Percentiles rank a stretch among this genome's conserved stretches.
These are phyloP conservation scores for Napeogenes inachia DNA, from an alignment of 2,888 invertebrate genomes.

Conservation along the genomic window DNA sequence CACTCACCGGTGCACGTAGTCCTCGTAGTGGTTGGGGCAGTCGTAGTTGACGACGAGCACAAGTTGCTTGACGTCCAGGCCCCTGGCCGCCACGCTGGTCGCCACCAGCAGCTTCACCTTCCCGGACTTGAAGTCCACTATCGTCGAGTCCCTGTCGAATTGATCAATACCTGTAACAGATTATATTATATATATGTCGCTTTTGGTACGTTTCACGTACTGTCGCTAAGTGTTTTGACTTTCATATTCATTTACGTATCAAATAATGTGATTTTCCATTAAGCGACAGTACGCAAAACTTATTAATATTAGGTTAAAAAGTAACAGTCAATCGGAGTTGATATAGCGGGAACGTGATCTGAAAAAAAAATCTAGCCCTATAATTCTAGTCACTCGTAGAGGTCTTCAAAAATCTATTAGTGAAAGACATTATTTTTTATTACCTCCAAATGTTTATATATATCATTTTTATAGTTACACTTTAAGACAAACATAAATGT, in stretches of 20 bases:
- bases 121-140: constrained; percentile 97
- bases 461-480: not conserved
- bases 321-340: constrained; percentile 1
- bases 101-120: constrained; percentile 95
- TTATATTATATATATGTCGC: constrained; percentile 55
- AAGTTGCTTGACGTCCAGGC: constrained; percentile 98
- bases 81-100: constrained; percentile 98
- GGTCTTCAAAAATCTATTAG: no score
- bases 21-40: constrained; percentile 99
- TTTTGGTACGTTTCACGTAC: constrained; percentile 15
- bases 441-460: no score
- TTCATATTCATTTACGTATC: no score
- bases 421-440: no score
- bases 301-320: not conserved
- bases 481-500: not conserved
- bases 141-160: constrained; percentile 98
- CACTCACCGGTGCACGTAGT: constrained; percentile 93
- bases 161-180: constrained; percentile 93
- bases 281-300: constrained; percentile 22
- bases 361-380: constrained; percentile 15
- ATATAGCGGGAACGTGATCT: constrained; percentile 23
- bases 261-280: not conserved
- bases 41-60: constrained; percentile 99
- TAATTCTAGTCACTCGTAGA: no score
- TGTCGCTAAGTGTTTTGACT: not conserved